phyloP scores from a whole-genome alignment of 2,113 vertebrate species.

The Hassar affinis region DNA sequence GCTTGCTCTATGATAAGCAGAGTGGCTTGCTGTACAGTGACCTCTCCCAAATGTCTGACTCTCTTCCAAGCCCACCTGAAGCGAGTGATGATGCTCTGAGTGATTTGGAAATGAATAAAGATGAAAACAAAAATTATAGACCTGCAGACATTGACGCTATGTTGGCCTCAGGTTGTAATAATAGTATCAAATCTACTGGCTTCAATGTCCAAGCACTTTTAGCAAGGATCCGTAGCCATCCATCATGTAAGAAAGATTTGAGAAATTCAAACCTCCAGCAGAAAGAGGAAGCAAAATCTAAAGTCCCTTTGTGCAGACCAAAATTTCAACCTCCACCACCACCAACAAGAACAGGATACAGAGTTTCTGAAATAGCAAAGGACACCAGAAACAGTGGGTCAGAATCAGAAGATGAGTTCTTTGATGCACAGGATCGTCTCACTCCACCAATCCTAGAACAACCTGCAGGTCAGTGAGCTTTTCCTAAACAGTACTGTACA shows the following conservation, averaged over 20 bases:
- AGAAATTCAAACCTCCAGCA: conserved; percentile 25
- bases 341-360: conserved; percentile 57
- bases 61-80: conserved; percentile 60
- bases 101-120: conserved; percentile 59
- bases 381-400: conserved; percentile 80
- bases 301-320: conserved; percentile 18
- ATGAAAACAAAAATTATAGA: conserved; percentile 47
- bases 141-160: conserved; percentile 45
- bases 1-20: conserved; percentile 62
- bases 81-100: conserved; percentile 63
- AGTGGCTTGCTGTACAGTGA: conserved; percentile 76
- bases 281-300: conserved; percentile 18
- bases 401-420: conserved; percentile 95
- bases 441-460: conserved; percentile 70
- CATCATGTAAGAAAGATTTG: conserved; percentile 36
- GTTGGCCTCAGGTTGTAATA: conserved; percentile 40
- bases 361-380: conserved; percentile 64
- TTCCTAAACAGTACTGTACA: background rate
- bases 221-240: conserved; percentile 44
- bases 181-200: conserved; percentile 48
- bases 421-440: conserved; percentile 86
- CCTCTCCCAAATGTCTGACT: conserved; percentile 65
- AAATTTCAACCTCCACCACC: conserved; percentile 13
- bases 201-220: conserved; percentile 50
- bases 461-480: conserved; percentile 59